Base-by-base conservation (phyloP, 64 coral and sea anemone species). In the Actinia equina region DNA sequence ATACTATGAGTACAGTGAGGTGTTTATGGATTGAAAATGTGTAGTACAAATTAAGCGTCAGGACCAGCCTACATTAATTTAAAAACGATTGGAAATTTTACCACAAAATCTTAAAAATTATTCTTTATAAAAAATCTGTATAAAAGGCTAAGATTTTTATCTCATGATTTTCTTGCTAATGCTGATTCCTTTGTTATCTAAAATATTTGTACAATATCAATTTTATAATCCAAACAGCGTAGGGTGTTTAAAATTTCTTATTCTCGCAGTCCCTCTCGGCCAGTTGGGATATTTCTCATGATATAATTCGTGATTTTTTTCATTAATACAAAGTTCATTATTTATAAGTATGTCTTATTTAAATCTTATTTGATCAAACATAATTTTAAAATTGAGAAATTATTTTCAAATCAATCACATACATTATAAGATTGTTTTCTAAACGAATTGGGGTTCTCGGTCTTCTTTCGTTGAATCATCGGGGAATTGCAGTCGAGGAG, bases 401-500 rank as follows among this genome's bases (percentile, higher is more conserved):
- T 65, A 65, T 65, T 5, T 65, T 65, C 62, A 65, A 65, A 65
- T 65, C 22, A 65, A 14, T 42, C 25, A 74, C 42, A 41, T 74
- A 74, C 69, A 74, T 13, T 41, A 74, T 4, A 30, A 41, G 69
- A 37, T 27, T 27, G 42, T 30, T 44, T 61, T 85, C 64, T 82
- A 92, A 17, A 92, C 90, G 52, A 92, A 92, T 79, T 92, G 90
- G 2, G 90, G 90, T 44, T 92, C 90, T 82, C 90, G 77, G 20
- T 87, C 77, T 83, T 92, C 90, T 3, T 83, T 53, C 6, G 27
- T 30, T 20, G 56, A 81, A 15, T 87, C 86, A 25, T 92, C 85
- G 74, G 90, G 90, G 52, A 92, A 92, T 27, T 86, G 85, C 70
- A 64, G 80, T 41, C 90, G 90, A 71, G 69, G 69, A 74, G 30